Conservation (phyloP, 2,888 invertebrate genomes). For the Apodemia duryi region DNA sequence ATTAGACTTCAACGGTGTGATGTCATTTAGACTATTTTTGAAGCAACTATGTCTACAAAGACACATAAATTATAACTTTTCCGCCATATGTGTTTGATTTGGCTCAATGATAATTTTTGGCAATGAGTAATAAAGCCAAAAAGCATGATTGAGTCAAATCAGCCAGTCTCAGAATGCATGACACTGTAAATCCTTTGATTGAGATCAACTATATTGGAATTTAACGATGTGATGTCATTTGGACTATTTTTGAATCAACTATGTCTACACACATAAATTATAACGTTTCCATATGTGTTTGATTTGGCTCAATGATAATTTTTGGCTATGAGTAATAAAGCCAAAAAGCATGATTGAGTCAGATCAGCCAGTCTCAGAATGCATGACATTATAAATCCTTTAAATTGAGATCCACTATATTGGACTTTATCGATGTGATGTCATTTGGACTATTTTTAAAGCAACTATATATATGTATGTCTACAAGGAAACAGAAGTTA, state of each 20-base stretch:
- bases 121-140: not conserved
- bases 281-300: no score
- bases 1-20: not conserved
- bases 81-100: no score
- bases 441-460: conserved; percentile 9
- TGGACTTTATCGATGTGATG: not conserved
- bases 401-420: conserved; percentile 4
- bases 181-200: conserved; percentile 12
- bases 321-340: not conserved
- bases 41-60: not conserved
- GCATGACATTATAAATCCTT: conserved; percentile 4
- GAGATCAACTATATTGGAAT: conserved; percentile 1
- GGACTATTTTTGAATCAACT: not conserved
- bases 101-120: no score
- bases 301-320: no score
- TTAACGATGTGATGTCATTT: conserved; percentile 4
- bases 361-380: not conserved
- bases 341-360: not conserved
- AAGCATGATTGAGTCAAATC: not conserved
- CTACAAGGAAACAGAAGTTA: not conserved
- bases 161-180: not conserved
- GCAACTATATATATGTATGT: not conserved
- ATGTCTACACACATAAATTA: not conserved
- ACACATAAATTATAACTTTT: no score
- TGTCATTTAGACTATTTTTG: conserved; percentile 6